Evolutionary conservation across 2,113 vertebrate species (phyloP), one percentile per base, ranked within the genome.

Genomic region (Narcine bancroftii): DNA sequence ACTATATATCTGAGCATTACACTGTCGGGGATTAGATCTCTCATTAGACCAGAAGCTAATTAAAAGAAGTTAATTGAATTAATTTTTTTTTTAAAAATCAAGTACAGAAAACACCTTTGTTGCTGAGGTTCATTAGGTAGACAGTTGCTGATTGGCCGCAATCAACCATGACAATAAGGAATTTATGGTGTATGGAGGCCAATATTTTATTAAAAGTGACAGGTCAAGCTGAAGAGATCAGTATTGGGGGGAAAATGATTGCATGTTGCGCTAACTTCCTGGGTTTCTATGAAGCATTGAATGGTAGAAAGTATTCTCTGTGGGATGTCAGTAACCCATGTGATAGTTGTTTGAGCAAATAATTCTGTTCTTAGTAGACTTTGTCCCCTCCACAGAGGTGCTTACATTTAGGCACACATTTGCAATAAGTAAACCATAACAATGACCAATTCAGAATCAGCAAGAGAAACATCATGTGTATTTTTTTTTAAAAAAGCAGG

Each of bases 61-160:
- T 91, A 91, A 91, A 91, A 91, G 21, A 69, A 91, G 24, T 91
- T 66, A 91, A 91, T 91, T 91, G 65, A 91, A 91, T 91, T 91
- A 91, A 91, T 69, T 91, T n/a, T n/a, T n/a, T n/a, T n/a, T n/a
- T 69, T 65, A 91, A 69, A 91, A 69, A 91, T 69, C 66, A 39
- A 69, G 63, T 45, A 26, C 87, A 91, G 63, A 71, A 69, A 91
- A 91, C 63, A 91, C 89, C 89, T 91, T 91, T 91, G 89, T 69
- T 91, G 89, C 89, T 91, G 89, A 69, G 89, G 89, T 15, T 91
- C 89, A 63, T 69, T 91, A 36, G 45, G 65, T 47, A 91, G 89
- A 69, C 89, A 71, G 63, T 47, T 17, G 39, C 89, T 91, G 89
- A 91, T 91, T 91, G 39, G 89, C 42, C 89, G 71, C 63, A 66